These are phyloP conservation scores for Drosophila paulistorum DNA, from an alignment of 1,140 invertebrate species.

Conservation along the genomic window DNA sequence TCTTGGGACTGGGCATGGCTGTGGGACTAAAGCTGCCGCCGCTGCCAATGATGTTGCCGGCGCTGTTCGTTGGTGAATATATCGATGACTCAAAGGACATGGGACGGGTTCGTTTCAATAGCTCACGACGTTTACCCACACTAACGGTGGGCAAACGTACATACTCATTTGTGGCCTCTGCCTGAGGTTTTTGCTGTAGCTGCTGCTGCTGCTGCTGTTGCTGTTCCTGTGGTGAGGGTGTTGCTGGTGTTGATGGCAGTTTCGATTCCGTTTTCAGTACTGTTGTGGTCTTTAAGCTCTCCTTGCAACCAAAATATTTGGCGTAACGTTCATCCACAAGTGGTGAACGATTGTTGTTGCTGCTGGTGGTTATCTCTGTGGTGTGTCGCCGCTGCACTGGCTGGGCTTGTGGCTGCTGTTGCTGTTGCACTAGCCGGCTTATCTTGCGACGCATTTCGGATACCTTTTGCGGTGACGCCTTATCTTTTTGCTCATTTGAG, in stretches of 20 bases:
- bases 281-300: conserved; percentile 37
- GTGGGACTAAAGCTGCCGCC: conserved; percentile 50
- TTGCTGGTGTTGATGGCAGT: neutral
- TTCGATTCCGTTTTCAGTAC: conserved; percentile 44
- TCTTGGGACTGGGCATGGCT: conserved; percentile 55
- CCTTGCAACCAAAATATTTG: conserved; percentile 71
- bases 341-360: conserved; percentile 7
- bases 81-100: conserved; percentile 38
- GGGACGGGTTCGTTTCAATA: conserved; percentile 63
- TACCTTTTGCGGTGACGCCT: conserved; percentile 37
- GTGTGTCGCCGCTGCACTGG: conserved; percentile 52
- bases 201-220: neutral
- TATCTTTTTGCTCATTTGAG: conserved; percentile 47
- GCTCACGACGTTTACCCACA: conserved; percentile 56
- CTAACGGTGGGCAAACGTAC: conserved; percentile 43
- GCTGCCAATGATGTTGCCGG: conserved; percentile 14
- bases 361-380: conserved; percentile 35
- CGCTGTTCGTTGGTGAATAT: too few relatives aligned
- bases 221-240: neutral
- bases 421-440: conserved; percentile 48
- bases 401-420: conserved; percentile 11
- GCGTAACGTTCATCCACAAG: conserved; percentile 68
- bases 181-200: conserved; percentile 6
- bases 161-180: conserved; percentile 58
- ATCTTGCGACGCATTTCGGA: conserved; percentile 66